phyloP scores from a whole-genome alignment of 2,797 vertebrate genomes.

The Chiroxiphia lanceolata region DNA sequence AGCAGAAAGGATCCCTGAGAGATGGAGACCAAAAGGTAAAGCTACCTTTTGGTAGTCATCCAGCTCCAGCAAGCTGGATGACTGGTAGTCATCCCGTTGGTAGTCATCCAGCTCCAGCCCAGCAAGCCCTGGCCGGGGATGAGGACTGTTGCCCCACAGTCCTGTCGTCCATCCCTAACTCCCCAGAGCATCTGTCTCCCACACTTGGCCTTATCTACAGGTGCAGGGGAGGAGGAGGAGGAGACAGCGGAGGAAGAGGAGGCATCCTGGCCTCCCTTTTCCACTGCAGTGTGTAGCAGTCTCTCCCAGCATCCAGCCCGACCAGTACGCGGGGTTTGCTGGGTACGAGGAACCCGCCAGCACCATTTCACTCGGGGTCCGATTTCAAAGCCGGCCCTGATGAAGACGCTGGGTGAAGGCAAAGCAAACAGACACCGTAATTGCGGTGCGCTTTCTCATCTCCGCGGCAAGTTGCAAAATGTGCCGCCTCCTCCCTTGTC shows the following conservation, averaged over 20 bases:
- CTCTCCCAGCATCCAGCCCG: not conserved
- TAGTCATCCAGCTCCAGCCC: not conserved
- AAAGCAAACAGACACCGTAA: slow-evolving; percentile 41
- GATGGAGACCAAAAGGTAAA: not conserved
- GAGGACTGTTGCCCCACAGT: not conserved
- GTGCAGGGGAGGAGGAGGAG: not conserved
- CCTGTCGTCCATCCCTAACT: not conserved
- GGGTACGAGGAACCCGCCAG: not conserved
- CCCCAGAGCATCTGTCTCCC: not conserved
- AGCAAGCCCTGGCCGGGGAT: rapidly evolving
- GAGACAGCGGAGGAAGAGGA: not conserved
- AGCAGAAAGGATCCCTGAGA: not conserved
- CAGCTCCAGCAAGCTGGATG: not conserved
- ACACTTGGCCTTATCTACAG: not conserved
- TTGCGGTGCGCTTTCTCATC: slow-evolving; percentile 40
- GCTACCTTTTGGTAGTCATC: not conserved
- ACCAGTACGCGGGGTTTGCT: not conserved
- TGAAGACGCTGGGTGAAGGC: slow-evolving; percentile 1
- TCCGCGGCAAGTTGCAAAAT: slow-evolving; percentile 46
- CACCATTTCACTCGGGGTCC: not conserved
- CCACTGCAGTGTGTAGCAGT: not conserved
- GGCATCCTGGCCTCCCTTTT: not conserved
- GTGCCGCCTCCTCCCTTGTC: slow-evolving; percentile 59
- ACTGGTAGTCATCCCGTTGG: not conserved
- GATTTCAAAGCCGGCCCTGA: slow-evolving; percentile 25